Evolutionary conservation across 2,888 invertebrate genomes (phyloP), one percentile per base, ranked within the genome.

Genomic region (Athripsodes cinereus): DNA sequence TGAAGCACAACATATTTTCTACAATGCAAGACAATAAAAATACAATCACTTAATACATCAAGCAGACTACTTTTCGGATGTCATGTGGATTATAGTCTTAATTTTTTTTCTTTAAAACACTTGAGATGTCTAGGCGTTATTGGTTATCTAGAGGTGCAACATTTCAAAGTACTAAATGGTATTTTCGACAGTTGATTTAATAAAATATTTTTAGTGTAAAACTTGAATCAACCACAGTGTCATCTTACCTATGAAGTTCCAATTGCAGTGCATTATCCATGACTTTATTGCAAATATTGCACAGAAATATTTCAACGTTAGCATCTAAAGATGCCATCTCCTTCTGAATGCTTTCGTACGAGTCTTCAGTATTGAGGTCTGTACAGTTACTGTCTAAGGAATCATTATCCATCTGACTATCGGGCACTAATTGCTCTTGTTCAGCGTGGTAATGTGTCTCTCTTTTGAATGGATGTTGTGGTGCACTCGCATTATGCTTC

Each of bases 391-490:
- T 44, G 16, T 51, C 52, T 5, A 40, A 22, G 19, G 55, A 50
- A 16, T 55, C 55, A 2, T 55, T 48, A n/a, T 55, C 55, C 19
- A 55, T 52, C 46, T 56, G 56, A n/a, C 56, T 55, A 22, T 56
- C 56, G 13, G 56, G 56, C 19, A 52, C 56, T 8, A 56, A 19
- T 10, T 55, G 55, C 26, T 55, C 55, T 16, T 46, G 55, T 19
- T 55, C 55, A 3, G 21, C 10, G 18, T 53, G 16, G 1, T 18
- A 16, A 22, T 22, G 50, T 8, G 22, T 3, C 11, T 26, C 31
- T 31, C 48, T 54, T 48, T 54, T 54, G 11, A 31, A 21, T n/a
- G 26, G 6, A 5, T 22, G 50, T 22, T 2, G 10, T 8, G 5
- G 22, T 2, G 8, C 6, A 8, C 21, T 2, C 22, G 18, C 2